Percentiles rank a stretch among this genome's conserved stretches.
Evolutionary conservation across 2,113 vertebrate genomes (phyloP).

Genomic region (Enhydra lutris): DNA sequence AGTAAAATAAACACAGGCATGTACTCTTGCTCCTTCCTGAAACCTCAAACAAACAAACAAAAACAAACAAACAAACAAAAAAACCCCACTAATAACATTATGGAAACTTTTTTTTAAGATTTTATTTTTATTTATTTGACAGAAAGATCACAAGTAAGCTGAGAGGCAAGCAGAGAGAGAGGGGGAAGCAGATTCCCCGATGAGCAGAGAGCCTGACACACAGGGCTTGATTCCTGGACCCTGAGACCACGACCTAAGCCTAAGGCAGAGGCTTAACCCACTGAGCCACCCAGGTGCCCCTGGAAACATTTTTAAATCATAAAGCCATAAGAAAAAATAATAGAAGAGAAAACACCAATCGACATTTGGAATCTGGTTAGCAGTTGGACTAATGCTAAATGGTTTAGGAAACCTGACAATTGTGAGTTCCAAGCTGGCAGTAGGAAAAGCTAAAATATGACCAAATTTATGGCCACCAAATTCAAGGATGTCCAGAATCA

Average conservation of each 20-base stretch:
- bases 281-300: too few relatives aligned
- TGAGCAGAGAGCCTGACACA: too few relatives aligned
- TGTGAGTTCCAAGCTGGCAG: neutral
- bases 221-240: too few relatives aligned
- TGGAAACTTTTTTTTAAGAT: too few relatives aligned
- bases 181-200: too few relatives aligned
- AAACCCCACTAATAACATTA: neutral
- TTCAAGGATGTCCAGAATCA: neutral
- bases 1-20: neutral
- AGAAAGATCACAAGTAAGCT: too few relatives aligned
- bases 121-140: too few relatives aligned
- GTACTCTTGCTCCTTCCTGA: neutral
- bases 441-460: neutral
- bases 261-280: too few relatives aligned
- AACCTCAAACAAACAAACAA: neutral
- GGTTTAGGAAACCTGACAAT: neutral
- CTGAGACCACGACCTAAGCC: too few relatives aligned
- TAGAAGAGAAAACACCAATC: neutral
- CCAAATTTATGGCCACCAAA: neutral
- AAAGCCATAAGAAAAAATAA: neutral
- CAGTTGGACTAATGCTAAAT: neutral
- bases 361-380: neutral
- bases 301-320: neutral
- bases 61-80: neutral
- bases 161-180: too few relatives aligned